These are phyloP conservation scores for Pipistrellus nathusii DNA, from an alignment of 2,797 vertebrate genomes.

Conservation along the genomic window DNA sequence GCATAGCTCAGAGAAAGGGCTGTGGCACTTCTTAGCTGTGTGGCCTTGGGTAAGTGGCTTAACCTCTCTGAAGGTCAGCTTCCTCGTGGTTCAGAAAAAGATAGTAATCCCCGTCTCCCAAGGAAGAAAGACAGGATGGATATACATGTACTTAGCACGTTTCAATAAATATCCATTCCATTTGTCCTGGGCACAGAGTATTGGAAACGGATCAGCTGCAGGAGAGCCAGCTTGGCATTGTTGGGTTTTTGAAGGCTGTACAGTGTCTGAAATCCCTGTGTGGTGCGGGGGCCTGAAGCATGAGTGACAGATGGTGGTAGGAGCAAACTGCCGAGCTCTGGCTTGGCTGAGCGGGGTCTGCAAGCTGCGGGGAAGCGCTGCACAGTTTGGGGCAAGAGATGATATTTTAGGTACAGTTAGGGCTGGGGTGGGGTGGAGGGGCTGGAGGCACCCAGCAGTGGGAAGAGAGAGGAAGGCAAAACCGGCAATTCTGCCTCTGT, in stretches of 20 bases:
- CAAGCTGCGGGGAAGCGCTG: too few species aligned
- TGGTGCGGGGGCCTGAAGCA: background rate
- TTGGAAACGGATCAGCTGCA: background rate
- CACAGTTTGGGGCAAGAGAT: too few species aligned
- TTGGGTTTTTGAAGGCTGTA: background rate
- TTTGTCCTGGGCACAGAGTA: background rate
- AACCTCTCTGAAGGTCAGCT: conserved; percentile 39
- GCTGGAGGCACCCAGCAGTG: accelerated
- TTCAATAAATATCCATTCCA: background rate
- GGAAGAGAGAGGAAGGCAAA: background rate
- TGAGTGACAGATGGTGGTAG: background rate
- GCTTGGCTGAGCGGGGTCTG: background rate
- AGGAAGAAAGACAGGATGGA: background rate
- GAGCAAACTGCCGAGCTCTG: background rate
- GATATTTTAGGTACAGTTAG: accelerated
- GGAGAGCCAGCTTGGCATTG: background rate
- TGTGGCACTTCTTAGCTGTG: background rate
- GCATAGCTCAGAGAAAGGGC: background rate
- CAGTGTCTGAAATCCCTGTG: background rate
- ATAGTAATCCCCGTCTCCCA: background rate
- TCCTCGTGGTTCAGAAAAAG: background rate
- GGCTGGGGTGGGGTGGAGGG: accelerated
- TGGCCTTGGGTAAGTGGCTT: background rate
- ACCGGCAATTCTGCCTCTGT: accelerated
- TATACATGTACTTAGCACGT: background rate